Evolutionary conservation across 92 coral and sea anemone genomes (phyloP), one percentile per base, ranked within the genome.

Genomic region (Galaxea fascicularis): DNA sequence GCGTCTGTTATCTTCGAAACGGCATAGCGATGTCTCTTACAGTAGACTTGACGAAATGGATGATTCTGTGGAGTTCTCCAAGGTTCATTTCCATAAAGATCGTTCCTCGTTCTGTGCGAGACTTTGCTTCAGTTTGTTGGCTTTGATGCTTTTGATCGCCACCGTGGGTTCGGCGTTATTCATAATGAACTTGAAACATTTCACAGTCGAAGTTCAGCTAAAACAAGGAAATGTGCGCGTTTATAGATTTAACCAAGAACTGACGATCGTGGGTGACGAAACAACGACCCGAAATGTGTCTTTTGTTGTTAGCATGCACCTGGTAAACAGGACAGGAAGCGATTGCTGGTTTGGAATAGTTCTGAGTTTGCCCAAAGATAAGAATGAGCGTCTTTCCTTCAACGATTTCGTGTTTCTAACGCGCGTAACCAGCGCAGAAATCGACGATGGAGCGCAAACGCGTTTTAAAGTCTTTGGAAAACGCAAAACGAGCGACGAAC

Each of bases 251-350:
- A 77, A 85, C 20, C 95, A 91, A 76, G 88, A 91, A 52, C 6
- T 76, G n/a, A 62, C 39, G 22, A 73, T 72, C 81, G 64, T 68
- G 27, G 90, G 90, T 73, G 28, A 71, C 63, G 68, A 59, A 18
- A 25, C 63, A 15, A 83, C 77, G 26, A 24, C 73, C 13, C 56
- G 65, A 28, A 87, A 73, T 56, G 53, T 77, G 21, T 52, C 92
- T 64, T 69, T 71, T 73, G 76, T 69, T 71, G 82, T 88, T 28
- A 77, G 71, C 39, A 80, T 88, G 84, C 81, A 88, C 20, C 86
- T 88, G 53, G 77, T 88, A 24, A 91, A 91, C 85, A 84, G 60
- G 29, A 91, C 95, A 26, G 90, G 73, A 31, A 79, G 66, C 74
- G 80, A 47, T 0, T 86, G 82, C 30, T 91, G 95, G 95, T 77